Percentiles rank a stretch among this genome's conserved stretches.
Conservation (phyloP, 2,113 vertebrate genomes). For the Sciurus niger region DNA sequence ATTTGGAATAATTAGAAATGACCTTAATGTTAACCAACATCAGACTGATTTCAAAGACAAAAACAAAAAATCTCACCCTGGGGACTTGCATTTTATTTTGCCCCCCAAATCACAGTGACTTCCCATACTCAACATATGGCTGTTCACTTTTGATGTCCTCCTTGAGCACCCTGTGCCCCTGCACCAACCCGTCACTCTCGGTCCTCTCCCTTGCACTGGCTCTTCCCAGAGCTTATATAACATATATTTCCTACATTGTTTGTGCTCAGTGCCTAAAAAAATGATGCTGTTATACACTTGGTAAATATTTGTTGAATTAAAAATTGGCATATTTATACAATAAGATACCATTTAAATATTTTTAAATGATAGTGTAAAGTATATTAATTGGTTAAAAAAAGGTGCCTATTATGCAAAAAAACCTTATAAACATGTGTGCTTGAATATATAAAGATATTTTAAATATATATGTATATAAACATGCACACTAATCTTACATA, state of each 20-base stretch:
- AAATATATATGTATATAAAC: not conserved
- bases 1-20: not conserved
- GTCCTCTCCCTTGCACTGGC: not conserved
- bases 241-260: not conserved
- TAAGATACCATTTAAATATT: not conserved
- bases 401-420: not conserved
- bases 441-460: not conserved
- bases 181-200: not conserved
- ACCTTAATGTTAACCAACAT: not conserved
- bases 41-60: not conserved
- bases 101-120: not conserved
- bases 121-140: not conserved
- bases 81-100: not conserved
- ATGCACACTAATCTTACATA: not conserved
- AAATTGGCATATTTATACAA: not conserved
- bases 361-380: conserved; percentile 3
- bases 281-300: not conserved
- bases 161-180: rapidly evolving
- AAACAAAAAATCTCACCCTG: not conserved
- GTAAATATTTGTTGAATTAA: not conserved
- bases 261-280: not conserved
- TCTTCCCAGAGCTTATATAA: not conserved
- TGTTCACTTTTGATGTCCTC: not conserved
- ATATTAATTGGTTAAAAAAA: not conserved
- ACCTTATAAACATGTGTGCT: not conserved